Evolutionary conservation across 2,888 invertebrate genomes (phyloP), one percentile per base, ranked within the genome.

Genomic region (Buathra laborator): DNA sequence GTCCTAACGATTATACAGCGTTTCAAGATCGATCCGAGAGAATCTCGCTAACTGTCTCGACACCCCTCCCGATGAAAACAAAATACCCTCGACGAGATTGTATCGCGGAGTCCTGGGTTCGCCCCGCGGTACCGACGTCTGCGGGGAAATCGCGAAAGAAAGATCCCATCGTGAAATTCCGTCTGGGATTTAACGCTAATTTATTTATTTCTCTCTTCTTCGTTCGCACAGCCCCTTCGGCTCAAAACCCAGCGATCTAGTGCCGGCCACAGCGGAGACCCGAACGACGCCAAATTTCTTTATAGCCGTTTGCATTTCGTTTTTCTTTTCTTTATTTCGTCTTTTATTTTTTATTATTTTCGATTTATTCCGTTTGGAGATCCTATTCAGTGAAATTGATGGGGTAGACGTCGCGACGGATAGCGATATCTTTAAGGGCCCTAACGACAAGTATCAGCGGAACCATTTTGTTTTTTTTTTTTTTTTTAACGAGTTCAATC

Each of bases 141-240:
- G 14, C 43, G 32, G 51, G 71, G 70, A 70, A 79, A 79, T 79
- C 46, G 74, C 64, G 64, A 75, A 14, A 12, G 59, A 37, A 37
- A 59, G 75, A 83, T 79, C 79, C 79, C 74, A 83, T 83, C 83
- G 79, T 83, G 68, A 79, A 83, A 83, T 79, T 83, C 79, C 72
- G 62, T 71, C 70, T 59, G 19, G 67, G 46, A 29, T 16, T 66
- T 68, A 83, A 83, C 83, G 64, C 70, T 74, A 75, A 83, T 83
- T 83, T 83, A 83, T 83, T 83, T 79, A 82, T 77, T 77, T 59
- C 68, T 56, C 51, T 24, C 56, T 56, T 59, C 67, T 56, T 59
- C 67, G 51, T 37, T 67, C 48, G 29, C 68, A 59, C n/a, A 59
- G 14, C 64, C 32, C 19, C 51, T 51, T 62, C 59, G 59, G 51